Conservation (phyloP, 2,797 vertebrate species). For the Brachyalestes nurse region DNA sequence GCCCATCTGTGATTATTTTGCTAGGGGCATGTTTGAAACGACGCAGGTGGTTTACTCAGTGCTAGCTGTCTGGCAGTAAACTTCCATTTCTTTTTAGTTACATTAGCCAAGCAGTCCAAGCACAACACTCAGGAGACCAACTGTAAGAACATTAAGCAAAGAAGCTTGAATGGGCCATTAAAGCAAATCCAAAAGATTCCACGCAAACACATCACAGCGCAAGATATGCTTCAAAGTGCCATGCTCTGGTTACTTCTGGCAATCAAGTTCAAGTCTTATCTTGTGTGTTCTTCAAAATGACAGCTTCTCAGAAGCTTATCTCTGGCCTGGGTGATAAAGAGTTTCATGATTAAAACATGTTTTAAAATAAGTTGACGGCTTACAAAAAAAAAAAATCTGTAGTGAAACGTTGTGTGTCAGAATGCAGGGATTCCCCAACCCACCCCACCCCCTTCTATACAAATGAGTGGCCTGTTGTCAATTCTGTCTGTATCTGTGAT, state of each 20-base stretch:
- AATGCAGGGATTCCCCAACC: slow-evolving; percentile 28
- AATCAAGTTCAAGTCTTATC: background rate
- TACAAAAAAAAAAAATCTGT: background rate
- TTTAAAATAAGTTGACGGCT: background rate
- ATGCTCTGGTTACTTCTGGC: background rate
- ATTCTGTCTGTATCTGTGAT: slow-evolving; percentile 23
- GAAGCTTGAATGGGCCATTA: too few species aligned
- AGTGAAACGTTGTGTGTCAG: background rate
- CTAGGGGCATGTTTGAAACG: background rate
- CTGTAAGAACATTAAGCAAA: background rate
- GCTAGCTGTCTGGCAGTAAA: too few species aligned
- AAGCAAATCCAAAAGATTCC: background rate
- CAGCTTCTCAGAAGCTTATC: slow-evolving; percentile 37
- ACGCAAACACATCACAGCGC: background rate
- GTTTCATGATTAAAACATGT: slow-evolving; percentile 11
- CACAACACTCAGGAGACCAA: too few species aligned
- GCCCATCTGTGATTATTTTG: background rate
- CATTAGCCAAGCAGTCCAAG: too few species aligned
- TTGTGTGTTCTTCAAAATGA: slow-evolving; percentile 1
- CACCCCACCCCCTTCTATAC: background rate
- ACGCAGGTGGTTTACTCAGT: too few species aligned
- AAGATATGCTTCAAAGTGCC: background rate
- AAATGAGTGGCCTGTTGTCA: slow-evolving; percentile 6
- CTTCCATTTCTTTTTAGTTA: too few species aligned
- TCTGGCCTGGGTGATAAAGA: background rate